phyloP scores from a whole-genome alignment of 2,113 vertebrate genomes.

The Bombycilla garrulus region DNA sequence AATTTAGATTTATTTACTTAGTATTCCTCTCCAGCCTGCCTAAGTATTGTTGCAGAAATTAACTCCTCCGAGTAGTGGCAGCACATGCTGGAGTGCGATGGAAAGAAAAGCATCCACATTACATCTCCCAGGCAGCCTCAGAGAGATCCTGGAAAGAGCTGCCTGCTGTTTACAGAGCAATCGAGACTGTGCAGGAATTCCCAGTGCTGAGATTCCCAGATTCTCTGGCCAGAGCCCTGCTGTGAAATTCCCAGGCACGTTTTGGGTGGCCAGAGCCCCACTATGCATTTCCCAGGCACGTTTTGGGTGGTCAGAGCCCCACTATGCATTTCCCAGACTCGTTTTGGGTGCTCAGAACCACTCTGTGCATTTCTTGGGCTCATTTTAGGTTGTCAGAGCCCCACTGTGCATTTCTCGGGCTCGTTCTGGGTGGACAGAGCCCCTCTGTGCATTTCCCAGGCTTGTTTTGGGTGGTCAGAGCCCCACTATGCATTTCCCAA shows the following conservation, averaged over 20 bases:
- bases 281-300: too few species aligned
- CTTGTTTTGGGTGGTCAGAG: too few species aligned
- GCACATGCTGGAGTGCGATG: background rate
- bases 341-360: too few species aligned
- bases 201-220: background rate
- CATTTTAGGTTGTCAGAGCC: too few species aligned
- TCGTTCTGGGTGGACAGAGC: too few species aligned
- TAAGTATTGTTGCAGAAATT: background rate
- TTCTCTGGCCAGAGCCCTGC: background rate
- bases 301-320: too few species aligned
- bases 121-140: background rate
- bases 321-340: too few species aligned
- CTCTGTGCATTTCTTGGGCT: too few species aligned
- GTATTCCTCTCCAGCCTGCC: background rate
- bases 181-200: background rate
- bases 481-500: too few species aligned
- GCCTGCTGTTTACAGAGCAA: background rate
- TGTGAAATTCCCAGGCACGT: background rate
- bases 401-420: too few species aligned
- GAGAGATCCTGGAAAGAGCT: background rate
- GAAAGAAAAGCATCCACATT: rapidly evolving
- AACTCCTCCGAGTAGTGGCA: background rate
- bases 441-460: too few species aligned
- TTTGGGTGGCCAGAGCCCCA: rapidly evolving
- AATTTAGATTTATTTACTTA: background rate